Evolutionary conservation across 2,888 invertebrate species (phyloP).

Genomic region (Isoperla grammatica): DNA sequence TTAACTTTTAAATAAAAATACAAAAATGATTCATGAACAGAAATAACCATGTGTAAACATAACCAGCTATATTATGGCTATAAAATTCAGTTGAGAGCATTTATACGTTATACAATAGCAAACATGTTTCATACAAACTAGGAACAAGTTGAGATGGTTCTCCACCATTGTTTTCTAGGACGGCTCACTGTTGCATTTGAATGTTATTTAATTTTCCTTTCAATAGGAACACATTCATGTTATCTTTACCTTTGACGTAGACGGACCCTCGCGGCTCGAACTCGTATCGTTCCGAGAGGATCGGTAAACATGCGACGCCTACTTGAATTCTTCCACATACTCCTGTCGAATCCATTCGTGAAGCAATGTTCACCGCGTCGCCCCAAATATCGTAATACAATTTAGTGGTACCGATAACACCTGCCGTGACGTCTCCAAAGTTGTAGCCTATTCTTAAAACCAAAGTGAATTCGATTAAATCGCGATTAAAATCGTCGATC

Average conservation of each 20-base stretch:
- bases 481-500: conserved; percentile 80
- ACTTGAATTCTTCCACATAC: conserved; percentile 79
- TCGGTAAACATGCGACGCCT: conserved; percentile 65
- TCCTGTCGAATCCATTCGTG: conserved; percentile 96
- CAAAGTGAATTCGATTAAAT: conserved; percentile 84
- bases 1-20: too few species aligned
- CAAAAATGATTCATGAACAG: too few species aligned
- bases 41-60: too few species aligned
- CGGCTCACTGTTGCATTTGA: neutral
- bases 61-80: too few species aligned
- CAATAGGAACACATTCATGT: conserved; percentile 84
- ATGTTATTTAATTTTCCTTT: conserved; percentile 19
- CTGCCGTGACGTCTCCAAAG: conserved; percentile 93
- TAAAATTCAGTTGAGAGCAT: too few species aligned
- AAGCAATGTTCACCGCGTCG: conserved; percentile 95
- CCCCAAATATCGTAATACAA: conserved; percentile 98
- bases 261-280: conserved; percentile 92
- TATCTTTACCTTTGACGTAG: conserved; percentile 93
- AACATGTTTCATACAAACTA: too few species aligned
- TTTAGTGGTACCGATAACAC: conserved; percentile 92
- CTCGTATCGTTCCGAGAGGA: conserved; percentile 67
- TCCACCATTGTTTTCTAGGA: too few species aligned
- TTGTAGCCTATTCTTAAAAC: conserved; percentile 85
- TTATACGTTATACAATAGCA: too few species aligned
- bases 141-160: too few species aligned